These are phyloP conservation scores for Volucella zonaria DNA, from an alignment of 2,888 invertebrate species.

Conservation along the genomic window DNA sequence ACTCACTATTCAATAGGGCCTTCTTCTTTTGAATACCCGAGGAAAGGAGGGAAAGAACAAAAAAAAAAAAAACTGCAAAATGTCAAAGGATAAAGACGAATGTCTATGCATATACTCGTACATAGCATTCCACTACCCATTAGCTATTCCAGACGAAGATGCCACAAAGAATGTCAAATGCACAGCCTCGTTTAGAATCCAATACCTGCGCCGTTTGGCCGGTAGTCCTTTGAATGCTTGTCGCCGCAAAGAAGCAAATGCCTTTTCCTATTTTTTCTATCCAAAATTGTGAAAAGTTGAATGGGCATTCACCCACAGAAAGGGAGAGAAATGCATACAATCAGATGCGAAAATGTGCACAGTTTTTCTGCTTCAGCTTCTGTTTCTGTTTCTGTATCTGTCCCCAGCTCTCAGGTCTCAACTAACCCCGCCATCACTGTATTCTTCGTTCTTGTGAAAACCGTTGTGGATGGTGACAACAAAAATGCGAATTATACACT, in stretches of 20 bases:
- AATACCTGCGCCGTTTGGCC: constrained; percentile 68
- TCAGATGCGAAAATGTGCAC: constrained; percentile 70
- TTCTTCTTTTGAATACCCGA: constrained; percentile 31
- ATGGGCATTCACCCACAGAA: constrained; percentile 72
- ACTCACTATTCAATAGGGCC: constrained; percentile 57
- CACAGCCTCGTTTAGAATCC: constrained; percentile 72
- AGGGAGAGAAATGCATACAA: constrained; percentile 53
- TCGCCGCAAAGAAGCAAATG: constrained; percentile 72
- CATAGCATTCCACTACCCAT: constrained; percentile 42
- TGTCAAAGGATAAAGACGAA: constrained; percentile 70
- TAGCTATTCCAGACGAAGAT: constrained; percentile 69
- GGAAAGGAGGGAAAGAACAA: constrained; percentile 3
- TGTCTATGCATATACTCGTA: constrained; percentile 33
- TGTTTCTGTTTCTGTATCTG: neutral
- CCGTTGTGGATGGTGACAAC: constrained; percentile 66
- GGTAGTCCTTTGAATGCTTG: constrained; percentile 70
- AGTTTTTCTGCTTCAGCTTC: constrained; percentile 34
- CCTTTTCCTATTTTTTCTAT: constrained; percentile 47
- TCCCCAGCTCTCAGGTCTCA: constrained; percentile 3
- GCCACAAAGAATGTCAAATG: constrained; percentile 72
- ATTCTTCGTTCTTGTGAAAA: constrained; percentile 11
- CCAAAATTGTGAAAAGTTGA: constrained; percentile 69
- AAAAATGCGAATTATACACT: constrained; percentile 74
- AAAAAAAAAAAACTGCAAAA: constrained; percentile 35
- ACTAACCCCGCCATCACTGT: neutral